Conservation (phyloP, 2,888 invertebrate species). For the Chalcosyrphus nemorum region DNA sequence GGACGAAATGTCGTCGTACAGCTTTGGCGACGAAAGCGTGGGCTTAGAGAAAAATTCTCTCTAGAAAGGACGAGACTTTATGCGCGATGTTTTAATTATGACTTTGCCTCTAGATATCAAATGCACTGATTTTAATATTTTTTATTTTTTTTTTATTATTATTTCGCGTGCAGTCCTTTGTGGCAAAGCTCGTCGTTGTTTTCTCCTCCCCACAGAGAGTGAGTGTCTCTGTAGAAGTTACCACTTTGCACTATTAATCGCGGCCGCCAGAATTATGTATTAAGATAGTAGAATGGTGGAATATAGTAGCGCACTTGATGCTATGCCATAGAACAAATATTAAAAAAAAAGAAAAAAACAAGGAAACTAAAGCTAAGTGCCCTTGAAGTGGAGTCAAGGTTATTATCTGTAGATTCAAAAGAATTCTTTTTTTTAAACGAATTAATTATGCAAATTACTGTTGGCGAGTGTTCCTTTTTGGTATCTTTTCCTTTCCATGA, state of each 20-base stretch:
- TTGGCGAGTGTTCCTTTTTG: constrained; percentile 30
- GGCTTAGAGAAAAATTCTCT: constrained; percentile 18
- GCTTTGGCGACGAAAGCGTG: constrained; percentile 15
- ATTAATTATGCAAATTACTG: constrained; percentile 72
- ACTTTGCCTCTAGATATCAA: constrained; percentile 62
- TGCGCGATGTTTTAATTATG: constrained; percentile 67
- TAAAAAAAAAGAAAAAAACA: background rate
- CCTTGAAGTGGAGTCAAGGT: constrained; percentile 66
- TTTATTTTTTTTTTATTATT: background rate
- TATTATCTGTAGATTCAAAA: constrained; percentile 54
- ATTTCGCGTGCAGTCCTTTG: constrained; percentile 14
- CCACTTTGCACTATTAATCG: constrained; percentile 40
- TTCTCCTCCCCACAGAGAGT: no score
- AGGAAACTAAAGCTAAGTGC: constrained; percentile 14
- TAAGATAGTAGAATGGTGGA: constrained; percentile 29
- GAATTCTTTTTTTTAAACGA: constrained; percentile 65
- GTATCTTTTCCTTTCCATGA: background rate
- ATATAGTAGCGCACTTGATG: constrained; percentile 38
- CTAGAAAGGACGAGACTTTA: constrained; percentile 30
- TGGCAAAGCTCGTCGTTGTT: background rate
- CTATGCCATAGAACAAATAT: constrained; percentile 27
- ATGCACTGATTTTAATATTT: constrained; percentile 60
- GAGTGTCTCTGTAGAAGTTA: constrained; percentile 37
- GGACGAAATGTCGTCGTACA: no score
- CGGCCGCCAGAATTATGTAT: constrained; percentile 29